Evolutionary conservation across 2,797 vertebrate species (phyloP).

Genomic region (Lerista edwardsae): DNA sequence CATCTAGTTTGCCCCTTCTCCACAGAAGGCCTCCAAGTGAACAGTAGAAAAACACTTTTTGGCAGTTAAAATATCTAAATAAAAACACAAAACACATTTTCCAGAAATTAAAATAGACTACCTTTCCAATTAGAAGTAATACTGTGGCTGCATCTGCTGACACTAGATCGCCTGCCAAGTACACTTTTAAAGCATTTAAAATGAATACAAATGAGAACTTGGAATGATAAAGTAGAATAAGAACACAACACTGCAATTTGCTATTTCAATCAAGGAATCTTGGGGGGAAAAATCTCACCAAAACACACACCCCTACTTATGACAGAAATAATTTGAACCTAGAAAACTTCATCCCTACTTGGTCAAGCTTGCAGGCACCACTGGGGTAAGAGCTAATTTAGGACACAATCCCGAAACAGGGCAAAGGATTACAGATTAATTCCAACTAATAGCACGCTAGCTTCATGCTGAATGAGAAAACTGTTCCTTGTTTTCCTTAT

Average conservation of each 20-base stretch:
- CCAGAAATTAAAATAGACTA: too few species aligned
- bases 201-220: too few species aligned
- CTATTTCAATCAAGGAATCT: too few species aligned
- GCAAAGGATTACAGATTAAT: neutral
- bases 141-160: too few species aligned
- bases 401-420: neutral
- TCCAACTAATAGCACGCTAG: neutral
- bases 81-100: too few species aligned
- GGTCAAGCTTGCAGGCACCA: neutral
- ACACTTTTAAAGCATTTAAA: too few species aligned
- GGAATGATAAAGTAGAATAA: too few species aligned
- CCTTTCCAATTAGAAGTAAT: too few species aligned
- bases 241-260: too few species aligned
- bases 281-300: too few species aligned
- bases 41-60: neutral
- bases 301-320: too few species aligned
- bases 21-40: neutral
- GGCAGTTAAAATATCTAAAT: neutral
- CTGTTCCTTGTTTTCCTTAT: neutral
- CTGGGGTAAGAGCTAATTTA: neutral
- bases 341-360: neutral
- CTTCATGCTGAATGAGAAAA: neutral
- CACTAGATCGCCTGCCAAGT: too few species aligned
- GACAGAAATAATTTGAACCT: neutral
- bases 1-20: neutral